Conservation (phyloP, 35 echinoderm and acorn worm genomes). For the Ptychodera flava region DNA sequence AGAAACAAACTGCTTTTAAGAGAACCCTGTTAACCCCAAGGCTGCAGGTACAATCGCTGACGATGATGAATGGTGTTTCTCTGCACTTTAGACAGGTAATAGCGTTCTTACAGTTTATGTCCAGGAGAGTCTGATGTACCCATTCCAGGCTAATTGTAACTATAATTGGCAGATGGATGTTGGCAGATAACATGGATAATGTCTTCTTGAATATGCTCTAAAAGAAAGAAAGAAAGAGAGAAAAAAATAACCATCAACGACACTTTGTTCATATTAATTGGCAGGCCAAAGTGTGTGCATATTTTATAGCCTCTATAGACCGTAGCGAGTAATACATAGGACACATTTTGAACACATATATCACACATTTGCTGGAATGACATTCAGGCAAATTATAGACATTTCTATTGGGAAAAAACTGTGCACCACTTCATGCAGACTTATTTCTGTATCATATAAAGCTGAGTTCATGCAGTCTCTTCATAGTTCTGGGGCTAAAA, state of each 20-base stretch:
- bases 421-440: too few species aligned
- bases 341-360: too few species aligned
- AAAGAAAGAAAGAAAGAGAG: background rate
- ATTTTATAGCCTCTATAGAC: too few species aligned
- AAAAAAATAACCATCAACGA: too few species aligned
- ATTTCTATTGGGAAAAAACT: too few species aligned
- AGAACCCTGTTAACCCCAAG: background rate
- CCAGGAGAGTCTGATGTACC: background rate
- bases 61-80: background rate
- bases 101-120: background rate
- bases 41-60: background rate
- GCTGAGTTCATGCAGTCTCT: too few species aligned
- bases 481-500: too few species aligned
- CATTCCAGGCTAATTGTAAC: background rate
- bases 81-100: background rate
- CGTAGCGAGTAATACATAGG: too few species aligned
- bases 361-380: too few species aligned
- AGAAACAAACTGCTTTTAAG: background rate
- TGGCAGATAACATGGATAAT: background rate
- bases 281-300: too few species aligned
- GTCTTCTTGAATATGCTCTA: background rate
- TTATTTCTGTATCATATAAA: too few species aligned
- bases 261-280: background rate
- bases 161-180: background rate
- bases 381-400: too few species aligned